Conservation (phyloP, 2,113 vertebrate species). For the Chunga burmeisteri region DNA sequence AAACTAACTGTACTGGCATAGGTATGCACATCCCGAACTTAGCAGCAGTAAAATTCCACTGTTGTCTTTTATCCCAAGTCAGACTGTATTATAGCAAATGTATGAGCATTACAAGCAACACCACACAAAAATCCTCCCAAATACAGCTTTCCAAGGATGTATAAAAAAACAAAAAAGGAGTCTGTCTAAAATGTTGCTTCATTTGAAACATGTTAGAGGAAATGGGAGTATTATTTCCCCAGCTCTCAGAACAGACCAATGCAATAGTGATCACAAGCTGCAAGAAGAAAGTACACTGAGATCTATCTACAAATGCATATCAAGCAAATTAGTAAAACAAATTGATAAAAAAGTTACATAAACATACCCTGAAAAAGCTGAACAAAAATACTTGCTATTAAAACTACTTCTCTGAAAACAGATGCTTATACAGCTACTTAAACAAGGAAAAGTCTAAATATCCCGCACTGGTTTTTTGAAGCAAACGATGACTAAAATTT, state of each 20-base stretch:
- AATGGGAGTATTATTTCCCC: neutral
- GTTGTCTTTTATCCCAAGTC: neutral
- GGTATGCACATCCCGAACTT: neutral
- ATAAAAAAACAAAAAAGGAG: neutral
- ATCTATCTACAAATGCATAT: neutral
- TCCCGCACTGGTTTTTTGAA: neutral
- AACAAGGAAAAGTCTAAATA: neutral
- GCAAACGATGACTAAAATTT: neutral
- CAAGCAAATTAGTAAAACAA: neutral
- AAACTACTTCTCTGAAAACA: neutral
- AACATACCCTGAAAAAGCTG: neutral
- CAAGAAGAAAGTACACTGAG: neutral
- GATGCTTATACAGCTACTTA: neutral
- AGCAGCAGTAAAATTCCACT: neutral
- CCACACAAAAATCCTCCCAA: neutral
- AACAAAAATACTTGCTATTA: neutral
- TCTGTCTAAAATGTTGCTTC: neutral
- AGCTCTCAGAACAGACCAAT: neutral
- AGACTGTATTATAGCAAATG: neutral
- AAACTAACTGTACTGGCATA: neutral
- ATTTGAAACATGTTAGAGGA: neutral
- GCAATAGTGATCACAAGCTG: neutral
- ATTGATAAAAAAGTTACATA: neutral
- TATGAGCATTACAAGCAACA: neutral
- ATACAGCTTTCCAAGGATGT: fast-evolving